A percentile compares a stretch with the other conserved stretches of the same genome.
phyloP scores from a whole-genome alignment of 2,797 vertebrate species.

The Hyperoplus immaculatus region DNA sequence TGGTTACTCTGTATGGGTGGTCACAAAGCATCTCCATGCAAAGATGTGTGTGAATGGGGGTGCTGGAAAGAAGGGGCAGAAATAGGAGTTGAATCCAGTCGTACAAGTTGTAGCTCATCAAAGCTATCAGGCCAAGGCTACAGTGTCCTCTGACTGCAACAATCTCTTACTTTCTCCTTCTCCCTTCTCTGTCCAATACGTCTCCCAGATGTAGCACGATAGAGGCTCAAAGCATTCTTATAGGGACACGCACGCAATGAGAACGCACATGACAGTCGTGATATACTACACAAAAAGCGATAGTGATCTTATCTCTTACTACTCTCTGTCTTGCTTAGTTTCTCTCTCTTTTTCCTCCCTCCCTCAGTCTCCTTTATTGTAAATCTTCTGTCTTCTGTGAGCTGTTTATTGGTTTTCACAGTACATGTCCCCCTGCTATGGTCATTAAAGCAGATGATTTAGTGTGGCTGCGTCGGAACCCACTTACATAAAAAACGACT shows the following conservation, averaged over 20 bases:
- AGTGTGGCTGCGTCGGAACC: slow-evolving; percentile 43
- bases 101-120: slow-evolving; percentile 52
- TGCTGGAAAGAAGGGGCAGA: not conserved
- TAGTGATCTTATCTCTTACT: slow-evolving; percentile 68
- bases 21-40: slow-evolving; percentile 37
- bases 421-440: slow-evolving; percentile 42
- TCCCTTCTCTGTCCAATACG: slow-evolving; percentile 19
- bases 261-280: slow-evolving; percentile 35
- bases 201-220: slow-evolving; percentile 53
- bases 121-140: slow-evolving; percentile 35
- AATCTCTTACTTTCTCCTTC: slow-evolving; percentile 34
- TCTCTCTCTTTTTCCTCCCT: slow-evolving; percentile 21
- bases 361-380: slow-evolving; percentile 44
- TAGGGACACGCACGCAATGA: slow-evolving; percentile 16
- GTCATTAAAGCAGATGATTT: slow-evolving; percentile 78
- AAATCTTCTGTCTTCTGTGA: slow-evolving; percentile 63
- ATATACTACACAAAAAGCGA: slow-evolving; percentile 59
- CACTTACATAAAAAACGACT: slow-evolving; percentile 37
- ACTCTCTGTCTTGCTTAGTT: slow-evolving; percentile 28
- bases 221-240: slow-evolving; percentile 50
- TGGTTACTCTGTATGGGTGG: slow-evolving; percentile 38
- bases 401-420: slow-evolving; percentile 69
- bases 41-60: not conserved
- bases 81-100: slow-evolving; percentile 17
- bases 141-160: slow-evolving; percentile 26